Conservation (phyloP, 2,113 vertebrate species). For the Syngnathus floridae region DNA sequence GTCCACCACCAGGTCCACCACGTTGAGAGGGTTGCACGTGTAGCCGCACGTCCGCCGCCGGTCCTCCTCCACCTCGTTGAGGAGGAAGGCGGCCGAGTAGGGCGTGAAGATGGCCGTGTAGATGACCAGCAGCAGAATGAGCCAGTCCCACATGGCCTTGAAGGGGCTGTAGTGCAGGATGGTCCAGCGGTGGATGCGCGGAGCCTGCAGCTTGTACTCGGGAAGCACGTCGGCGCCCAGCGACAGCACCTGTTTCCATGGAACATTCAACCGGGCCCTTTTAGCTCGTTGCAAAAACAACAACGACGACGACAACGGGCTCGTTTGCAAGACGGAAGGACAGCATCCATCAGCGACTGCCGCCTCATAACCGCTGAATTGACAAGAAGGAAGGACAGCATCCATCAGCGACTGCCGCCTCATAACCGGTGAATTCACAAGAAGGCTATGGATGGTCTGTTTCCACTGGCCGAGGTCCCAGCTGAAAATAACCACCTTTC, state of each 20-base stretch:
- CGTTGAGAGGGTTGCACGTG: slow-evolving; percentile 88
- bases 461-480: slow-evolving; percentile 6
- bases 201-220: slow-evolving; percentile 93
- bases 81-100: slow-evolving; percentile 92
- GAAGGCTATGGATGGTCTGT: neutral
- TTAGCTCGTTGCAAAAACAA: too few relatives aligned
- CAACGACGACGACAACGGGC: too few relatives aligned
- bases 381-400: slow-evolving; percentile 8
- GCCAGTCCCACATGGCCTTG: slow-evolving; percentile 98
- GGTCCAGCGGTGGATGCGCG: slow-evolving; percentile 92
- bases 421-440: neutral
- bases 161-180: slow-evolving; percentile 98
- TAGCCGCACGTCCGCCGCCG: slow-evolving; percentile 81
- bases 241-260: slow-evolving; percentile 79
- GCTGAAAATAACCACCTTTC: slow-evolving; percentile 8
- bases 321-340: slow-evolving; percentile 29
- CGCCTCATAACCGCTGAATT: neutral
- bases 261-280: neutral
- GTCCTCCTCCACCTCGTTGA: slow-evolving; percentile 87
- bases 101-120: slow-evolving; percentile 96
- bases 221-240: slow-evolving; percentile 92
- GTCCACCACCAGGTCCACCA: slow-evolving; percentile 96
- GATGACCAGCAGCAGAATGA: slow-evolving; percentile 95
- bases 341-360: neutral
- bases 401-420: neutral